phyloP scores from a whole-genome alignment of 1,140 invertebrate species.

The Charaxes varanes region DNA sequence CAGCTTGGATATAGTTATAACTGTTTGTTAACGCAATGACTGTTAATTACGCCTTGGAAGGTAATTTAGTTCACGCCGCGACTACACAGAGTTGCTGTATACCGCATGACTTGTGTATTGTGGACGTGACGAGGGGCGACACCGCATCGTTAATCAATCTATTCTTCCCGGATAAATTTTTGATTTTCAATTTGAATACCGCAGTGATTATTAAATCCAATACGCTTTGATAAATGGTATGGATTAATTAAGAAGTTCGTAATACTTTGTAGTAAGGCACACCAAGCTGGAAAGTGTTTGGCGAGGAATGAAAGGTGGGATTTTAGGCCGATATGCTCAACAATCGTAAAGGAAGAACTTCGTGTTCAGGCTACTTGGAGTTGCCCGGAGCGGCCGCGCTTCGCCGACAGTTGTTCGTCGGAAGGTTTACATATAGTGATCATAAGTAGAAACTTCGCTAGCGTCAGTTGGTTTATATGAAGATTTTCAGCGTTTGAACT shows the following conservation, averaged over 20 bases:
- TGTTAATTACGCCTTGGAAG: conserved; percentile 48
- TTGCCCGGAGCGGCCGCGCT: too few relatives aligned
- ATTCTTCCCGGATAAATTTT: conserved; percentile 57
- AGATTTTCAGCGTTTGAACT: too few relatives aligned
- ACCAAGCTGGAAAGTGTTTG: too few relatives aligned
- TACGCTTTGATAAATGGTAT: conserved; percentile 47
- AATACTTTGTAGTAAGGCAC: too few relatives aligned
- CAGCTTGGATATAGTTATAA: conserved; percentile 19
- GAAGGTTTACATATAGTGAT: too few relatives aligned
- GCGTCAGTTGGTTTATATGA: too few relatives aligned
- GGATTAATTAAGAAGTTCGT: conserved; percentile 50
- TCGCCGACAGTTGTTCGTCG: too few relatives aligned
- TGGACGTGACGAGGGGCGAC: conserved; percentile 44
- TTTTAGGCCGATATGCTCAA: too few relatives aligned
- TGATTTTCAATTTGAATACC: conserved; percentile 60
- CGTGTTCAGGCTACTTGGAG: too few relatives aligned
- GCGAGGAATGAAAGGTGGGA: too few relatives aligned
- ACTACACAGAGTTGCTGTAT: conserved; percentile 61
- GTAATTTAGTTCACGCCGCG: conserved; percentile 55
- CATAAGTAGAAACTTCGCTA: too few relatives aligned
- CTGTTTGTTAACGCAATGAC: conserved; percentile 41
- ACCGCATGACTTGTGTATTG: conserved; percentile 54
- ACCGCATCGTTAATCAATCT: conserved; percentile 62
- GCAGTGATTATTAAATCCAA: conserved; percentile 49
- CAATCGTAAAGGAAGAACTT: too few relatives aligned